These are phyloP conservation scores for Trachelus tabidus DNA, from an alignment of 2,888 invertebrate species.

Conservation along the genomic window DNA sequence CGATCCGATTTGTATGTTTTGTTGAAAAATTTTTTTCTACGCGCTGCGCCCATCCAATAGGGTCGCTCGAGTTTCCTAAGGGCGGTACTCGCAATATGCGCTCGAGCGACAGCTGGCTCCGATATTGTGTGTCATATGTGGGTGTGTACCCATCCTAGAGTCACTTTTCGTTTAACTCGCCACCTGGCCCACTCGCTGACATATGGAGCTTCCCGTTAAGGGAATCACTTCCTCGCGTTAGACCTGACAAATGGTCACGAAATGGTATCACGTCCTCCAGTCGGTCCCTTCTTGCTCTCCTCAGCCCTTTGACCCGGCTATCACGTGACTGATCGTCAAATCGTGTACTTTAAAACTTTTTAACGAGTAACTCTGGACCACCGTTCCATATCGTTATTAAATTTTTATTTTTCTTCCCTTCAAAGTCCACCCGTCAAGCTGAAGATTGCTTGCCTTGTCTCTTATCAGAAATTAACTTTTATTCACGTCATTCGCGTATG, in stretches of 20 bases:
- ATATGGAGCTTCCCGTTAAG: conserved; percentile 40
- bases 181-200: conserved; percentile 48
- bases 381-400: too few species aligned
- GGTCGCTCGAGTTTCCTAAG: background rate
- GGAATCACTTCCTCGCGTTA: conserved; percentile 50
- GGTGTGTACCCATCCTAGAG: conserved; percentile 30
- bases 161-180: conserved; percentile 20
- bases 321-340: conserved; percentile 50
- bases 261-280: too few species aligned
- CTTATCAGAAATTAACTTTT: too few species aligned
- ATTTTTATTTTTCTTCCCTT: too few species aligned
- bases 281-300: too few species aligned
- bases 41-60: background rate
- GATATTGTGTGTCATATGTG: conserved; percentile 45
- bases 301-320: conserved; percentile 34
- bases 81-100: background rate
- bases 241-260: conserved; percentile 48
- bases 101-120: conserved; percentile 45
- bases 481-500: too few species aligned
- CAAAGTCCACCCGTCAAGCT: too few species aligned
- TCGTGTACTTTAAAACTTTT: background rate
- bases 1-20: background rate
- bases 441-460: too few species aligned
- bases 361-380: too few species aligned
- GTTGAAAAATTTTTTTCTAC: background rate